Percentiles rank a stretch among this genome's conserved stretches.
phyloP scores from a whole-genome alignment of 2,888 invertebrate genomes.

The Melikaiella ostensackeni region DNA sequence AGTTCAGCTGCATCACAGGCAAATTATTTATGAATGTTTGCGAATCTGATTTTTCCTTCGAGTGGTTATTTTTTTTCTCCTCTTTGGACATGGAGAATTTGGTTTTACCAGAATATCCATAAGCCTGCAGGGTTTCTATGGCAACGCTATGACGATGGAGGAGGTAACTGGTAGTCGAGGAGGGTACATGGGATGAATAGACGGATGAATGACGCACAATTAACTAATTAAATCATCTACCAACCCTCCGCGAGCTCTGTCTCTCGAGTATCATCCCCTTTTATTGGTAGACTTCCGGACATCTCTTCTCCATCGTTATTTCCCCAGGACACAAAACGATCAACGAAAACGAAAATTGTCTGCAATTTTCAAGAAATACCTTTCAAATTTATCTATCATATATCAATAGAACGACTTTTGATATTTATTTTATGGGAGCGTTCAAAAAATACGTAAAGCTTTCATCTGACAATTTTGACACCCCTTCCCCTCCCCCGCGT shows the following conservation, averaged over 20 bases:
- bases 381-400: neutral
- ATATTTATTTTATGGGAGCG: neutral
- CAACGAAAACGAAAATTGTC: neutral
- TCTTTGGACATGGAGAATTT: slow-evolving; percentile 37
- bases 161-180: slow-evolving; percentile 55
- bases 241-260: slow-evolving; percentile 70
- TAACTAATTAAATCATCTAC: slow-evolving; percentile 77
- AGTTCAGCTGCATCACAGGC: neutral
- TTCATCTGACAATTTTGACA: no score
- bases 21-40: slow-evolving; percentile 26
- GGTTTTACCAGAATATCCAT: slow-evolving; percentile 43
- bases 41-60: slow-evolving; percentile 18
- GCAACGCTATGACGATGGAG: slow-evolving; percentile 62
- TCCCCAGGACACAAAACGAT: slow-evolving; percentile 3
- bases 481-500: no score
- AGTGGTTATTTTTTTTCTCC: slow-evolving; percentile 31
- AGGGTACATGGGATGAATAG: slow-evolving; percentile 73
- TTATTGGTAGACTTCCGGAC: slow-evolving; percentile 60
- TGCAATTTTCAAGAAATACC: neutral
- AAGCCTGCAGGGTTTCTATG: slow-evolving; percentile 68
- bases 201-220: slow-evolving; percentile 77
- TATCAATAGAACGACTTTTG: neutral
- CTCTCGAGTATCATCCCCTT: slow-evolving; percentile 71
- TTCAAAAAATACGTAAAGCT: no score
- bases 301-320: slow-evolving; percentile 61